Evolutionary conservation across 2,888 invertebrate species (phyloP), one percentile per base, ranked within the genome.

Genomic region (Tipula vernalis): DNA sequence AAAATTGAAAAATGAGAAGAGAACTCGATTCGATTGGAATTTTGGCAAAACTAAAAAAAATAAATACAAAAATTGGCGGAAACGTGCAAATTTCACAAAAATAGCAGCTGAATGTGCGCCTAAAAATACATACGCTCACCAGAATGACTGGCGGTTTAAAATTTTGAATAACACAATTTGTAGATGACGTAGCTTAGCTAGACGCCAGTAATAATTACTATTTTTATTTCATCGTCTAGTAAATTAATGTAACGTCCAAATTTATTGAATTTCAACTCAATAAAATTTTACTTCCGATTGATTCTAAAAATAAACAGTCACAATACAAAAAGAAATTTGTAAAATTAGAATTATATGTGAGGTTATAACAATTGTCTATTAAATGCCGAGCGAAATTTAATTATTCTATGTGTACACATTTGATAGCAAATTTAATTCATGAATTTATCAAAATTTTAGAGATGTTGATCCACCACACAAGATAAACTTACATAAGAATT

Each of bases 401-500:
- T 83, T 36, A 13, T 2, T 83, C 4, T 36, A 28, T n/a, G n/a
- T n/a, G n/a, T 28, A 8, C 39, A 39, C 36, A 84, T 84, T 39
- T 18, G 15, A 57, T 57, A 18, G 28, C 28, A 28, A 71, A 41
- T 84, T 84, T 84, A 84, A 84, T 85, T 42, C 41, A 18, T 15
- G 18, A 85, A 39, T 85, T 39, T 39, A 39, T 39, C 39, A 85
- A 83, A 83, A n/a, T 36, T 15, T 13, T 39, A 5, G 39, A 84
- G 39, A 41, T 84, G 5, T 39, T 6, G 47, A 13, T 13, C 4
- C 13, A 44, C n/a, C n/a, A 44, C 28, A 13, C 42, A 28, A 47
- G 10, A 86, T 18, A 42, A 28, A 85, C 92, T 91, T 89, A 91
- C 91, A 89, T 92, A 92, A 87, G 91, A 90, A 44, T 91, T 91